Percentiles rank a stretch among this genome's conserved stretches.
phyloP scores from a whole-genome alignment of 2,797 vertebrate species.

The Octomys mimax region DNA sequence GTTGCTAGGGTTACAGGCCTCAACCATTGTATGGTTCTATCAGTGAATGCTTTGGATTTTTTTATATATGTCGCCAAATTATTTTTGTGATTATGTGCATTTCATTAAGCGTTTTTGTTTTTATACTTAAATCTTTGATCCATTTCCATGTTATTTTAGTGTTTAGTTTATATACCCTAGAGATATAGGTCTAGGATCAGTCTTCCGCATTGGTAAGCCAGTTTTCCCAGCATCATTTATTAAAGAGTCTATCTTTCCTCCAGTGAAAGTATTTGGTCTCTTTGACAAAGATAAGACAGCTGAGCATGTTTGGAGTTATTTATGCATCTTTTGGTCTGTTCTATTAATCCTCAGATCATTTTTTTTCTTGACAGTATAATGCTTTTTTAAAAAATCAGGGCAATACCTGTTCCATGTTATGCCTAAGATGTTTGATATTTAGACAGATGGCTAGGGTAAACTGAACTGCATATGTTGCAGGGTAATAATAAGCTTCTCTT shows the following conservation, averaged over 20 bases:
- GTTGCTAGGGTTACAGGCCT: not conserved
- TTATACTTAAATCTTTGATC: not conserved
- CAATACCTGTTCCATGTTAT: no score
- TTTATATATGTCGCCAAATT: not conserved
- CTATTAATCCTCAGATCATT: not conserved
- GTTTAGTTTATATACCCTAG: not conserved
- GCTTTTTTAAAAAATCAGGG: not conserved
- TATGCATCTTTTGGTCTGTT: not conserved
- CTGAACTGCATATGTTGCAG: no score
- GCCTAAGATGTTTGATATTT: no score
- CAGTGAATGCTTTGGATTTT: not conserved
- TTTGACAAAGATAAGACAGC: not conserved
- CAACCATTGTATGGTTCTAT: not conserved
- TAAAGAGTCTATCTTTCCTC: not conserved
- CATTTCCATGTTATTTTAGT: not conserved
- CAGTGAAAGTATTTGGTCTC: not conserved
- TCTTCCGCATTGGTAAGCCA: not conserved
- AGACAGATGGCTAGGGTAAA: no score
- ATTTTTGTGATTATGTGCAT: not conserved
- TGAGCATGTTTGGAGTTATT: not conserved
- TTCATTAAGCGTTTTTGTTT: not conserved
- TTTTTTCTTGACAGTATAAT: not conserved
- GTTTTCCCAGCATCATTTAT: not conserved
- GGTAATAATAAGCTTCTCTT: no score
- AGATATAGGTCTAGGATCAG: not conserved